A percentile compares a stretch with the other conserved stretches of the same genome.
Evolutionary conservation across 2,113 vertebrate species (phyloP).

Genomic region (Choloepus hoffmanni): DNA sequence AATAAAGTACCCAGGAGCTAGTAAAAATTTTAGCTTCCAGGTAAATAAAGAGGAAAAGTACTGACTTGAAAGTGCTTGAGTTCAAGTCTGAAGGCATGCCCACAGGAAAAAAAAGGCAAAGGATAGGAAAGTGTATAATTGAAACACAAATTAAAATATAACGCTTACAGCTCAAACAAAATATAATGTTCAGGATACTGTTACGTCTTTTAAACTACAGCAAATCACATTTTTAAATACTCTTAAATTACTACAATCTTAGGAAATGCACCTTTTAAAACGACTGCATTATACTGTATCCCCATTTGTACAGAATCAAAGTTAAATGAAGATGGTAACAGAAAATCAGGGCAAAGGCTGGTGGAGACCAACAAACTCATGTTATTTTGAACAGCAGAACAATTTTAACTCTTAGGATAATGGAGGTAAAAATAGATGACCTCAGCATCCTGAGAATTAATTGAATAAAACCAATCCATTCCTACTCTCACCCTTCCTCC

Average conservation of each 20-base stretch:
- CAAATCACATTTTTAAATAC: neutral
- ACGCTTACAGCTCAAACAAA: neutral
- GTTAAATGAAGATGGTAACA: neutral
- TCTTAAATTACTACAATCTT: neutral
- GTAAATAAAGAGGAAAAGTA: neutral
- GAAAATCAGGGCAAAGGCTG: constrained; percentile 32
- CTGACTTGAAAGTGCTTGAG: neutral
- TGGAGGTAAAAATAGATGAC: constrained; percentile 65
- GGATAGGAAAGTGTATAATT: neutral
- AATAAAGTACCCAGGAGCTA: neutral
- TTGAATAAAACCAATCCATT: constrained; percentile 60
- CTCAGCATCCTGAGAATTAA: constrained; percentile 54
- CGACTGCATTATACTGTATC: neutral
- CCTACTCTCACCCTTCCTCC: constrained; percentile 60
- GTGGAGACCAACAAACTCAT: neutral
- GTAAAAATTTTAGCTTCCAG: constrained; percentile 20
- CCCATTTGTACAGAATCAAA: neutral
- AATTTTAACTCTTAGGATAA: constrained; percentile 49
- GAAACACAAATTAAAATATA: constrained; percentile 40
- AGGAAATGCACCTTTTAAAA: neutral
- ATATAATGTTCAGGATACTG: neutral
- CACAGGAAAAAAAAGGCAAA: neutral
- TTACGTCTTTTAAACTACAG: constrained; percentile 4
- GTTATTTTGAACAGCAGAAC: neutral
- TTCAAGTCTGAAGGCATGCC: neutral